Evolutionary conservation across 2,888 invertebrate genomes (phyloP), one percentile per base, ranked within the genome.

Genomic region (Leptopilina myrica): DNA sequence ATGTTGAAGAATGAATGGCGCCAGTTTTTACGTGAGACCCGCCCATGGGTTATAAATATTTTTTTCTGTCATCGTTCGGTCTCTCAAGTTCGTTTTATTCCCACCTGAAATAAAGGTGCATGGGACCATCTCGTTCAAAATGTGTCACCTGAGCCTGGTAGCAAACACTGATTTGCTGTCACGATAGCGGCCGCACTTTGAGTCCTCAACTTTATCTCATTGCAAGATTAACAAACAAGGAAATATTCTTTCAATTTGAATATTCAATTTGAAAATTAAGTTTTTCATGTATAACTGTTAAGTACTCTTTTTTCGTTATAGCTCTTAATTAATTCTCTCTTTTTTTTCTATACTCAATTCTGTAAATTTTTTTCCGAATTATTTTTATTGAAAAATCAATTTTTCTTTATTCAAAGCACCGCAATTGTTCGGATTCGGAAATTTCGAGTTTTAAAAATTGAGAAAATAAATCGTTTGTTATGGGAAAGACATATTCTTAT

Each of bases 31-130:
- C 84, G 84, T 82, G 82, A 33, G 33, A 79, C 81, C 85, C 88
- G 88, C 86, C 89, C 87, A 85, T 87, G 86, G 87, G 89, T 88
- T 88, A 88, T 90, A 90, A 90, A 90, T 90, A 90, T 90, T 90
- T 43, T 43, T 43, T 88, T 87, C 90, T 90, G 89, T 90, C 90
- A 89, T 89, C 89, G 89, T 85, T 81, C 81, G 79, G 83, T 83
- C 81, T 83, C 80, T 81, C 77, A 59, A 67, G 67, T 56, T 53
- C 85, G 82, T 85, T 85, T 83, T 86, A 86, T 66, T 56, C 66
- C 56, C 85, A 84, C 85, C 83, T 86, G 86, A 88, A 89, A 88
- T 86, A 87, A 86, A 86, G 86, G 85, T 85, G 76, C 80, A 77
- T 78, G 53, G 81, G 78, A 80, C 64, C 80, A 80, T 75, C 14